A percentile compares a stretch with the other conserved stretches of the same genome.
Evolutionary conservation across 2,888 invertebrate species (phyloP).

Genomic region (Ophraella communa): DNA sequence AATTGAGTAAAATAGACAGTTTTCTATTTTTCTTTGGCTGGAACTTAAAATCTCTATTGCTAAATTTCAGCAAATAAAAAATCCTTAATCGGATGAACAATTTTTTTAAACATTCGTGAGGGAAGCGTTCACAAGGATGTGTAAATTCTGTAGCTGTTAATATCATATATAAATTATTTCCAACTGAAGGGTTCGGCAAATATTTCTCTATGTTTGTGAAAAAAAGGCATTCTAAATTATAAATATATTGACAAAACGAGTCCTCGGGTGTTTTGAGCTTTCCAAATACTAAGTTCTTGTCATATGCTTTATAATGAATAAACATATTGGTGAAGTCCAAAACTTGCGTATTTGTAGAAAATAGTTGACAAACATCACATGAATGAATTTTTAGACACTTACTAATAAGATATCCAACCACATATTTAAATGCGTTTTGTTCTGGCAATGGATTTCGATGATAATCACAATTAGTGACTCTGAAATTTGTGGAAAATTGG

Average conservation of each 20-base stretch:
- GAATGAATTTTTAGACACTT: slow-evolving; percentile 1
- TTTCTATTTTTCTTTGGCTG: neutral
- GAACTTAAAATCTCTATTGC: neutral
- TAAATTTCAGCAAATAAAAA: neutral
- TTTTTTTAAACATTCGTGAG: neutral
- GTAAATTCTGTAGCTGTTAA: neutral
- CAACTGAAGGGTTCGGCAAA: too few relatives aligned
- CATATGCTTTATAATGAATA: neutral
- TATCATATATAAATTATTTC: too few relatives aligned
- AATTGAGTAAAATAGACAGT: neutral
- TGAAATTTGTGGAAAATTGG: neutral
- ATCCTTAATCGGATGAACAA: neutral
- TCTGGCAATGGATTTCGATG: slow-evolving; percentile 1
- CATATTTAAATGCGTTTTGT: slow-evolving; percentile 8
- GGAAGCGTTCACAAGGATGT: neutral
- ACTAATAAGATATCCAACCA: slow-evolving; percentile 2
- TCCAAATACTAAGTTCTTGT: too few relatives aligned
- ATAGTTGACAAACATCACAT: neutral
- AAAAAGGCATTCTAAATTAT: too few relatives aligned
- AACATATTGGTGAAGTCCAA: neutral
- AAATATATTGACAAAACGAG: too few relatives aligned
- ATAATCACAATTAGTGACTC: neutral
- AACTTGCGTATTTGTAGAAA: too few relatives aligned
- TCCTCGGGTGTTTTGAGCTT: too few relatives aligned
- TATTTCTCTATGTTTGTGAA: too few relatives aligned